Conservation (phyloP, 2,888 invertebrate genomes). For the Zaprionus obscuricornis region DNA sequence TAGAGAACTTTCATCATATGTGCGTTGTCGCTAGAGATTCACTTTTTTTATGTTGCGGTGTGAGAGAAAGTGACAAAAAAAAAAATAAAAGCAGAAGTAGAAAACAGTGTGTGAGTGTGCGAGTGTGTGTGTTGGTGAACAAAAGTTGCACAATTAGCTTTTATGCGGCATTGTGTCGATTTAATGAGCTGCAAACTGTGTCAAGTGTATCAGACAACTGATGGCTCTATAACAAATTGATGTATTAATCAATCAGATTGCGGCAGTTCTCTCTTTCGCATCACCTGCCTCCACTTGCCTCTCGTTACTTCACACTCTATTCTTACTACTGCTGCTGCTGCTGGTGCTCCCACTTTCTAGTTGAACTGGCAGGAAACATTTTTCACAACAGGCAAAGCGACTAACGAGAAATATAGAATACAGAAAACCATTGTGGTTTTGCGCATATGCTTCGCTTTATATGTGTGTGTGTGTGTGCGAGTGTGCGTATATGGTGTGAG, state of each 20-base stretch:
- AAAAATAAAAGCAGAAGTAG: neutral
- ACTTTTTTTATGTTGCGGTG: neutral
- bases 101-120: too few relatives aligned
- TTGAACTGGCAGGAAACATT: slow-evolving; percentile 36
- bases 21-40: slow-evolving; percentile 38
- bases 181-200: slow-evolving; percentile 76
- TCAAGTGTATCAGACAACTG: slow-evolving; percentile 63
- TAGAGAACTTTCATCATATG: slow-evolving; percentile 64
- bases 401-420: slow-evolving; percentile 46
- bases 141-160: slow-evolving; percentile 76
- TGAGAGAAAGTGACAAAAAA: neutral
- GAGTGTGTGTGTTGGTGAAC: too few relatives aligned
- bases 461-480: neutral
- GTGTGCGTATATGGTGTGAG: neutral
- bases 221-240: slow-evolving; percentile 77
- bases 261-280: neutral
- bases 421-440: slow-evolving; percentile 4
- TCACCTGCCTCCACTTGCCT: neutral
- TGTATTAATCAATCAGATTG: slow-evolving; percentile 76
- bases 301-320: neutral
- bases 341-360: neutral
- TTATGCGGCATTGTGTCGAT: slow-evolving; percentile 73
- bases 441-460: slow-evolving; percentile 24
- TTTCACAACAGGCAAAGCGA: slow-evolving; percentile 46
- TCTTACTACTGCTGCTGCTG: too few relatives aligned